Conservation (phyloP, 1,140 invertebrate species). For the Cydia strobilella region DNA sequence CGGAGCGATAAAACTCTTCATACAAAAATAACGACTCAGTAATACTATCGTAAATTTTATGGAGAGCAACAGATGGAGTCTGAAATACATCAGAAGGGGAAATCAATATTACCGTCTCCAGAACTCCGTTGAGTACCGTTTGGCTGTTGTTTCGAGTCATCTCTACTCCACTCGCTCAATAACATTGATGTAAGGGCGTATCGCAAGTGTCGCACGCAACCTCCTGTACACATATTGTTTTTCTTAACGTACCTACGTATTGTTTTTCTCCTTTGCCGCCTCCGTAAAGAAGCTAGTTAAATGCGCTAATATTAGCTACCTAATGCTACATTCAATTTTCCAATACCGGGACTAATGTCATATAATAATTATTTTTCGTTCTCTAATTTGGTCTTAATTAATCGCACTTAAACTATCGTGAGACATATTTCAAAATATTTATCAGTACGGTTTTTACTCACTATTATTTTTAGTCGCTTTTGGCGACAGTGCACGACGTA, state of each 20-base stretch:
- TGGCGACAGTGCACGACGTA: no score
- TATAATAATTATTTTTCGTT: no score
- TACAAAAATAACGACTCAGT: constrained; percentile 75
- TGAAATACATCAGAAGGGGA: constrained; percentile 67
- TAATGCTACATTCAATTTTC: no score
- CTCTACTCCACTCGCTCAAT: constrained; percentile 41
- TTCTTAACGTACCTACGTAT: no score
- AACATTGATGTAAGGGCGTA: constrained; percentile 30
- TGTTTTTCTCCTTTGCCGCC: background rate
- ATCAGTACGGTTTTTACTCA: no score
- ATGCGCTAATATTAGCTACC: no score
- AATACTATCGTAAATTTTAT: constrained; percentile 76
- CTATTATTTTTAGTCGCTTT: no score
- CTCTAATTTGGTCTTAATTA: no score
- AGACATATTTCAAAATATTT: no score
- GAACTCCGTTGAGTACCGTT: constrained; percentile 56
- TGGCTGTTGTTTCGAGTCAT: constrained; percentile 36
- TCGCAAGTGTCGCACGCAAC: background rate
- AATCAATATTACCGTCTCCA: constrained; percentile 74
- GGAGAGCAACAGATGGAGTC: constrained; percentile 77
- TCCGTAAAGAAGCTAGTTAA: background rate
- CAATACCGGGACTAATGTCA: no score
- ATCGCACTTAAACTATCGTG: no score
- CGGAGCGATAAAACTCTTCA: constrained; percentile 69
- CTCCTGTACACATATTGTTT: background rate